A percentile compares a stretch with the other conserved stretches of the same genome.
Conservation (phyloP, 1,140 invertebrate species). For the Brachionus paranguensis region DNA sequence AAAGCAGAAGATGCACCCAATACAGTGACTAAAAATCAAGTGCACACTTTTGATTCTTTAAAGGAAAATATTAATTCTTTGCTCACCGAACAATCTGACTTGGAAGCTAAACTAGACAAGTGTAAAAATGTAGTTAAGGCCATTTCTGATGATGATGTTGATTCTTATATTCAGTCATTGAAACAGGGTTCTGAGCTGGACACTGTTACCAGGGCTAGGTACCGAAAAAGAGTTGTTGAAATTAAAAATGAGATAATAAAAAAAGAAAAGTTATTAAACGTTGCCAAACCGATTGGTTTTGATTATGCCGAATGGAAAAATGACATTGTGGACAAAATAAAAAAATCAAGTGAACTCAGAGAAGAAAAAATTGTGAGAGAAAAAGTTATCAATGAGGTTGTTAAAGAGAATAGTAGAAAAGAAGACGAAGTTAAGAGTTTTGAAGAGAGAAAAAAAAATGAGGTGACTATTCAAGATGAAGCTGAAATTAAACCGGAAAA, state of each 20-base stretch:
- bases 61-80: background rate
- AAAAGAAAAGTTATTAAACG: conserved; percentile 2
- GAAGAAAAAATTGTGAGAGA: background rate
- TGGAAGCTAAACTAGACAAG: conserved; percentile 36
- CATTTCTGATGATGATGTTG: conserved; percentile 9
- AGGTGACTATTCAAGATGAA: background rate
- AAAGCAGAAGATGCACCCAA: background rate
- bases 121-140: conserved; percentile 6
- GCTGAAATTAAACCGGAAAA: background rate
- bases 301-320: conserved; percentile 8
- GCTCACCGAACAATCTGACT: background rate
- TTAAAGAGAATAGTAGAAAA: background rate
- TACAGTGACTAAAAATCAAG: conserved; percentile 3
- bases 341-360: background rate
- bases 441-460: background rate
- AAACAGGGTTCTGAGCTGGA: conserved; percentile 5
- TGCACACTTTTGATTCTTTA: conserved; percentile 36
- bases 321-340: background rate
- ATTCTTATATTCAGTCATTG: conserved; percentile 30
- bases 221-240: conserved; percentile 10
- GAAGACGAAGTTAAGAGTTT: background rate
- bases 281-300: conserved; percentile 14
- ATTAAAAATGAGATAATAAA: conserved; percentile 29
- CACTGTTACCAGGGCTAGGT: background rate
- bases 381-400: background rate